Base-by-base conservation (phyloP, 2,888 invertebrate species). In the Chorisops tibialis region DNA sequence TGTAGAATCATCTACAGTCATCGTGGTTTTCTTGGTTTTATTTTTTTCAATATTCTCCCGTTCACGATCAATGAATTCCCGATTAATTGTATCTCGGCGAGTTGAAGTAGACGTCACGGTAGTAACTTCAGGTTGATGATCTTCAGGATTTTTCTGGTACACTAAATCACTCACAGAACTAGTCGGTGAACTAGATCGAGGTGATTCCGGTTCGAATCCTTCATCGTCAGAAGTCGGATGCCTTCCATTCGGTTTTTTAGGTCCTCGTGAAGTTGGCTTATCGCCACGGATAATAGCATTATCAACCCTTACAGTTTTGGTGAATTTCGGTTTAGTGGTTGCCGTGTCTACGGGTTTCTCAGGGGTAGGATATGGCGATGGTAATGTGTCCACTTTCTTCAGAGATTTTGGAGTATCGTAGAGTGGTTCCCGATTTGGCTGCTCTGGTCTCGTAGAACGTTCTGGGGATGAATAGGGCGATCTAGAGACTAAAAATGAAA, bases 81-180 rank as follows among this genome's bases (percentile, higher is more conserved):
- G 39, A 11, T 37, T 14, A 16, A 4, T 48, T 21, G 21, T 38
- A n/a, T 47, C 35, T 1, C 37, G 37, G 35, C n/a, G 14, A 6
- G 51, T 51, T 12, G 50, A 24, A 14, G 50, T 4, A 3, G 22
- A 11, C 4, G 18, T 21, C 19, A n/a, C 5, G 3, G 12, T 58
- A 6, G 12, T 37, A 6, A 37, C 30, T 11, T n/a, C 38, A 5
- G 7, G 37, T 14, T 11, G 4, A 11, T n/a, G 14, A n/a, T 60
- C 38, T 19, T 22, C 38, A 37, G 16, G n/a, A 6, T 21, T 37
- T 24, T 60, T 60, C 11, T 60, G 59, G 65, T 73, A 79, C 67
- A 80, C 79, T 68, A 84, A 82, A 48, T 83, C 84, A 71, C 83
- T 84, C 0, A 81, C 81, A 21, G 80, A 80, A 59, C 81, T 81